Evolutionary conservation across 1,140 invertebrate genomes (phyloP), one percentile per base, ranked within the genome.

Genomic region (Spodoptera litura): DNA sequence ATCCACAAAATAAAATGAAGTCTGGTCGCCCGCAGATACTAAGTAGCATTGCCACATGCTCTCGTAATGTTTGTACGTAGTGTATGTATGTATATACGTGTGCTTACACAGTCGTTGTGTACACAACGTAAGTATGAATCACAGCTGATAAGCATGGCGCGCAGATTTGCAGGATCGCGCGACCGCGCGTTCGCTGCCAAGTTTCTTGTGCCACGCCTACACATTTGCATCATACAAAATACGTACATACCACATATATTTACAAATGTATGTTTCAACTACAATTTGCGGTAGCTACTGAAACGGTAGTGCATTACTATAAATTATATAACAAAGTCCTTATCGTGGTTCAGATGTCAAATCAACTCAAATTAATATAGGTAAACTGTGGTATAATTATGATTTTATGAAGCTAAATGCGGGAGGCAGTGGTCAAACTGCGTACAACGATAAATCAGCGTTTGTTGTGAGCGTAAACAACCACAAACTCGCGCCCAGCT

Each of bases 1-100:
- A 91, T 92, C 88, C 85, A 79, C 86, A 84, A 91, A 88, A 93
- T 92, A 89, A 92, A 92, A 91, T 88, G 89, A 90, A 88, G 84
- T 86, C 79, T 85, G 75, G 81, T 82, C 72, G 78, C 83, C 64
- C 66, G 81, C 78, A 85, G 88, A 86, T 84, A 85, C 86, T 88
- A 88, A 91, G 87, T 86, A 89, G 86, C 85, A 79, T 85, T 73
- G 78, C 81, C 82, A 87, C 83, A 79, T 76, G 72, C 49, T 66
- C 66, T 70, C 58, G 58, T 74, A 78, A 80, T 82, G 68, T 79
- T 83, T 81, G 78, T 84, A 78, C 83, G 64, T 84, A 71, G 66
- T 53, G 73, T 53, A 27, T 11, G 73, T 88, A 81, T 71, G 76
- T 53, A 78, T 31, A 13, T 49, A 27, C 59, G 77, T 79, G 25